Conservation (phyloP, 2,113 vertebrate species). For the Oryctolagus cuniculus region mOryCun1.1 NC_091451.1:41430001-41430500, state of each 20-base stretch:
- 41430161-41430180: not conserved
- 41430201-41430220: not conserved
- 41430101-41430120: no score
- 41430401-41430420: no score
- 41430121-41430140: not conserved
- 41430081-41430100: not conserved
- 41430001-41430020: rapidly evolving
- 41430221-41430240: not conserved
- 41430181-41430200: not conserved
- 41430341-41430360: rapidly evolving
- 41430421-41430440: no score
- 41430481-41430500: no score
- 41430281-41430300: rapidly evolving
- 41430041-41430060: no score
- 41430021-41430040: not conserved
- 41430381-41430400: not conserved
- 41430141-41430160: no score
- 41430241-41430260: not conserved
- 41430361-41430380: rapidly evolving
- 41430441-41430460: no score
- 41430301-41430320: rapidly evolving
- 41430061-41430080: rapidly evolving
- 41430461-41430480: no score
- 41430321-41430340: rapidly evolving
- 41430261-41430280: not conserved